Conservation (phyloP, 2,888 invertebrate species). For the Geophilus truncorum region DNA sequence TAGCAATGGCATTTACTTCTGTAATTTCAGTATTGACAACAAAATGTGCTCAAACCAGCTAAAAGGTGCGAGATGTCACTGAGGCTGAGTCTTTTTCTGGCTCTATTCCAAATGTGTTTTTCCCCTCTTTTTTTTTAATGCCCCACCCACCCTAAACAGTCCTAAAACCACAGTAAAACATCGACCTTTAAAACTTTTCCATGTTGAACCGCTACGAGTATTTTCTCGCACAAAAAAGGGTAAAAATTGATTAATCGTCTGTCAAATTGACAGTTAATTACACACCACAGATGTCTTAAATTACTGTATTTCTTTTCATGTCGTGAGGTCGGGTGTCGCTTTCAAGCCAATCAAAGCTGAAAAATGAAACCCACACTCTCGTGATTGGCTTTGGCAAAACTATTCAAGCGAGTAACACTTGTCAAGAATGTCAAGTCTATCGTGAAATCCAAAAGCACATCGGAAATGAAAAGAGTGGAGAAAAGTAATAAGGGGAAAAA, state of each 20-base stretch:
- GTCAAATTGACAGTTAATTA: background rate
- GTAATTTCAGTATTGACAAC: background rate
- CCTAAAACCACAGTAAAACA: no score
- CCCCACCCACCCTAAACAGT: background rate
- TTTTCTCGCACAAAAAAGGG: background rate
- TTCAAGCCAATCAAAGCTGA: conserved; percentile 12
- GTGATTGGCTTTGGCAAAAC: background rate
- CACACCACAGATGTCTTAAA: background rate
- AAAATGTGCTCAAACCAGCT: background rate
- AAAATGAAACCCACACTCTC: background rate
- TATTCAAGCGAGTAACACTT: background rate
- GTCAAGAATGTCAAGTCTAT: conserved; percentile 13
- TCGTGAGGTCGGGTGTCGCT: background rate
- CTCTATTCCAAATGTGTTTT: background rate
- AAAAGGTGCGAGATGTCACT: background rate
- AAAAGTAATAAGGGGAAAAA: background rate
- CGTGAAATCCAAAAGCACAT: background rate
- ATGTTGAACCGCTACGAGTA: background rate
- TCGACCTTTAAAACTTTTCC: no score
- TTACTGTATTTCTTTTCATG: background rate
- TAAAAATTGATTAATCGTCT: background rate
- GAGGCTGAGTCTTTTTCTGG: background rate
- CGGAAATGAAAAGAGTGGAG: background rate
- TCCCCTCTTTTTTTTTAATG: background rate
- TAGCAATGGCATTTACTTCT: background rate